Conservation (phyloP, 1,140 invertebrate genomes). For the Limonius californicus region DNA sequence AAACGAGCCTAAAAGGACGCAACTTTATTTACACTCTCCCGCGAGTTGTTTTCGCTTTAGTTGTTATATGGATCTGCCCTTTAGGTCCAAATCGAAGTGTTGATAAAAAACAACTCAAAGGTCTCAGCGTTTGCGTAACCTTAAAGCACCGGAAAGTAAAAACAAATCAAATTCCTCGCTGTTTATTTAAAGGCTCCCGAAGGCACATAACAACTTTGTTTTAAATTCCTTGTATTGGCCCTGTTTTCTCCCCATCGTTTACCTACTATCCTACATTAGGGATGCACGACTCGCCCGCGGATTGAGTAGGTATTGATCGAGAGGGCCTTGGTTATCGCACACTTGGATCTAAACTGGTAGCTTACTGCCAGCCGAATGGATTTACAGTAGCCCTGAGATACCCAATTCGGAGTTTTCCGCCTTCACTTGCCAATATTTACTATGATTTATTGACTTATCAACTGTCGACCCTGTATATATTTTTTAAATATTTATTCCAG, state of each 20-base stretch:
- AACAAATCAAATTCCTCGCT: too few species aligned
- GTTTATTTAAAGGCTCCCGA: too few species aligned
- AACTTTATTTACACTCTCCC: too few species aligned
- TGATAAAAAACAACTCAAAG: too few species aligned
- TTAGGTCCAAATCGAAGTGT: too few species aligned
- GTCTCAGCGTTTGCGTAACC: too few species aligned
- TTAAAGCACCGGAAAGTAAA: too few species aligned
- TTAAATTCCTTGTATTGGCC: background rate
- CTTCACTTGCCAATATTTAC: slow-evolving; percentile 3
- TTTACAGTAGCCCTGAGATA: slow-evolving; percentile 8
- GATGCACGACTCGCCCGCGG: slow-evolving; percentile 4
- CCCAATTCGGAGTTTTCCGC: background rate
- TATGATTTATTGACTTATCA: slow-evolving; percentile 7
- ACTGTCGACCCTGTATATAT: background rate
- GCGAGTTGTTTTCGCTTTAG: too few species aligned
- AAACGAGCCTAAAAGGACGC: too few species aligned
- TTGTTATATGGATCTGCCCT: too few species aligned
- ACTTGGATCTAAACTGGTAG: slow-evolving; percentile 4
- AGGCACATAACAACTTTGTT: background rate
- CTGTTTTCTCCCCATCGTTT: background rate
- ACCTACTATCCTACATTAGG: slow-evolving; percentile 8
- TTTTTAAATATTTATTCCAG: slow-evolving; percentile 6
- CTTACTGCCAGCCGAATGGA: slow-evolving; percentile 9
- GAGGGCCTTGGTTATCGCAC: slow-evolving; percentile 1
- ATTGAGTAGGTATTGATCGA: slow-evolving; percentile 10